A percentile compares a stretch with the other conserved stretches of the same genome.
These are phyloP conservation scores for Metridium senile DNA, from an alignment of 92 coral and sea anemone species.

Conservation along the genomic window DNA sequence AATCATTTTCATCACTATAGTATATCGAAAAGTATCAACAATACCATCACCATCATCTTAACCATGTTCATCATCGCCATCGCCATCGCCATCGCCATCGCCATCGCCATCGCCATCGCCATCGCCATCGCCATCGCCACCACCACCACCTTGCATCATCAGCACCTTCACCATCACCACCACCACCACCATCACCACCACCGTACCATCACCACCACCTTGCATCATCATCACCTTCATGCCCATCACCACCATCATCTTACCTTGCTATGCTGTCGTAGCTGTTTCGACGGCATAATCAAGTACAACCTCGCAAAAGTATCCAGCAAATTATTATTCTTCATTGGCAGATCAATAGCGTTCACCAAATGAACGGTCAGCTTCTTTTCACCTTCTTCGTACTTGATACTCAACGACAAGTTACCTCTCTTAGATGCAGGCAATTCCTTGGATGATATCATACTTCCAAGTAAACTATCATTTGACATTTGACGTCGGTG, in stretches of 20 bases:
- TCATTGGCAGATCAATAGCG: slow-evolving; percentile 78
- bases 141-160: not conserved
- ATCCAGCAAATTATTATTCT: slow-evolving; percentile 51
- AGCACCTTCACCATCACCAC: not conserved
- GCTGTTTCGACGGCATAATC: slow-evolving; percentile 65
- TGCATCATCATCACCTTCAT: not conserved
- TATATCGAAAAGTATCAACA: too few relatives aligned
- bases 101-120: too few relatives aligned
- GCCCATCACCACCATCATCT: not conserved
- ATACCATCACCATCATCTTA: not conserved
- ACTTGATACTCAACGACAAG: slow-evolving; percentile 42
- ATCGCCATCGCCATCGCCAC: not conserved
- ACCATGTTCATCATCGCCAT: not conserved
- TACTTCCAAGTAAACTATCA: slow-evolving; percentile 23
- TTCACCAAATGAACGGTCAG: slow-evolving; percentile 65
- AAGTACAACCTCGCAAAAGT: slow-evolving; percentile 62
- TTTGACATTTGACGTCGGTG: slow-evolving; percentile 31
- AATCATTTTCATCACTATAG: too few relatives aligned
- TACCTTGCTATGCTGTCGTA: slow-evolving; percentile 68
- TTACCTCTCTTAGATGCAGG: slow-evolving; percentile 43
- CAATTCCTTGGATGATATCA: slow-evolving; percentile 5
- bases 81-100: too few relatives aligned
- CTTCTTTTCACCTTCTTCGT: slow-evolving; percentile 34
- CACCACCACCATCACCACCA: not conserved
- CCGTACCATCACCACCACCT: not conserved